phyloP scores from a whole-genome alignment of 1,140 invertebrate species.

The Rhagoletis pomonella region DNA sequence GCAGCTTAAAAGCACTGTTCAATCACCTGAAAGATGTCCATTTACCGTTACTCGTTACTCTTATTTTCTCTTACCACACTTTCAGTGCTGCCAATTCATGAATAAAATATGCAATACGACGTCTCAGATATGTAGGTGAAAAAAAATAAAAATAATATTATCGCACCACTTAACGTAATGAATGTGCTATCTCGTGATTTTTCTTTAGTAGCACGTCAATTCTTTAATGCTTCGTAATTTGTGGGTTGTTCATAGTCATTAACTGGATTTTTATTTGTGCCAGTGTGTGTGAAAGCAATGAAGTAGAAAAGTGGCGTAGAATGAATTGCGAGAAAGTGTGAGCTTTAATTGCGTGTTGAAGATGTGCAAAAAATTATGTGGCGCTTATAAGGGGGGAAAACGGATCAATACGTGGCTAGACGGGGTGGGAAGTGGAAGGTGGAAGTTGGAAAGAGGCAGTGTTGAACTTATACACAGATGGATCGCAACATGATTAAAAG shows the following conservation, averaged over 20 bases:
- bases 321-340: not conserved
- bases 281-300: not conserved
- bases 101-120: constrained; percentile 6
- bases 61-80: not conserved
- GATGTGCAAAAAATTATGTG: too few relatives aligned
- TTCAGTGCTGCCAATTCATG: constrained; percentile 18
- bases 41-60: constrained; percentile 4
- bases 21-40: constrained; percentile 54
- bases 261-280: not conserved
- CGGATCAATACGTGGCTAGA: too few relatives aligned
- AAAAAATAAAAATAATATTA: constrained; percentile 17
- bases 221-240: constrained; percentile 30
- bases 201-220: constrained; percentile 30
- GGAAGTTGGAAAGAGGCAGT: too few relatives aligned
- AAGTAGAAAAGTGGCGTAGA: not conserved
- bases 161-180: constrained; percentile 55
- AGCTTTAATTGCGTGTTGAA: not conserved
- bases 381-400: too few relatives aligned
- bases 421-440: too few relatives aligned
- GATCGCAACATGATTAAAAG: too few relatives aligned
- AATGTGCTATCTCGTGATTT: constrained; percentile 53
- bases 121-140: not conserved
- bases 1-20: constrained; percentile 38
- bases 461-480: too few relatives aligned
- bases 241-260: constrained; percentile 1